Conservation (phyloP, 2,888 invertebrate genomes). For the Trachelus troglodyta region DNA sequence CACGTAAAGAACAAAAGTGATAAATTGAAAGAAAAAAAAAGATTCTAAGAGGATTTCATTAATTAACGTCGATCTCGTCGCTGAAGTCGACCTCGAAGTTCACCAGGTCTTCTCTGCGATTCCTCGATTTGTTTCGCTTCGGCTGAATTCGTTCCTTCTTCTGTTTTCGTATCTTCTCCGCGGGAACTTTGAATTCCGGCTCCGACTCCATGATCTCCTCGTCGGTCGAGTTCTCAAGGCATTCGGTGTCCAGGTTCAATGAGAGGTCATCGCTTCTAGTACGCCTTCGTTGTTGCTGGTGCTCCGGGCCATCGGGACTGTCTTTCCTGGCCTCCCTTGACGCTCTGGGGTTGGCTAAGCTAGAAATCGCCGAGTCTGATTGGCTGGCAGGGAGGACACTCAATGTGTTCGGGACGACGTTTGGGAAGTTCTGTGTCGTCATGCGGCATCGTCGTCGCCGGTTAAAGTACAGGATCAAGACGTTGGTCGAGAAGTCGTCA, state of each 20-base stretch:
- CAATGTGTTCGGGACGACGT: slow-evolving; percentile 39
- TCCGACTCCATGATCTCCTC: slow-evolving; percentile 25
- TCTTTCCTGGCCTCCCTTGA: slow-evolving; percentile 23
- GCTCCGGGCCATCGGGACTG: slow-evolving; percentile 17
- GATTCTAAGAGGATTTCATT: not conserved
- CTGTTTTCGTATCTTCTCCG: slow-evolving; percentile 22
- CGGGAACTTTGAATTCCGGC: slow-evolving; percentile 39
- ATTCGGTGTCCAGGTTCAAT: not conserved
- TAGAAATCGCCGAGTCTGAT: slow-evolving; percentile 63
- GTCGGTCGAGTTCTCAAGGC: slow-evolving; percentile 28
- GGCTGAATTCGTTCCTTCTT: slow-evolving; percentile 14
- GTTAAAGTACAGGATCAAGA: not conserved
- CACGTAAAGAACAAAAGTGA: not conserved
- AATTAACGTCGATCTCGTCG: slow-evolving; percentile 37
- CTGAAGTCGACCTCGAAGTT: slow-evolving; percentile 42
- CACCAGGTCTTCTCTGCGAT: slow-evolving; percentile 22
- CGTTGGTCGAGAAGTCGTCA: not conserved
- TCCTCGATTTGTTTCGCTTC: slow-evolving; percentile 30
- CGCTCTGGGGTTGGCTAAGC: slow-evolving; percentile 52
- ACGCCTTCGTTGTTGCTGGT: slow-evolving; percentile 15
- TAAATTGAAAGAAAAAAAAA: not conserved
- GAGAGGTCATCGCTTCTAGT: slow-evolving; percentile 24
- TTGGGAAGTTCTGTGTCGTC: slow-evolving; percentile 46
- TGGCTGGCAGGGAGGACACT: slow-evolving; percentile 51
- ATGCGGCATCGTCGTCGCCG: not conserved